phyloP scores from a whole-genome alignment of 2,797 vertebrate species.

The Pseudocheirus occidentalis region DNA sequence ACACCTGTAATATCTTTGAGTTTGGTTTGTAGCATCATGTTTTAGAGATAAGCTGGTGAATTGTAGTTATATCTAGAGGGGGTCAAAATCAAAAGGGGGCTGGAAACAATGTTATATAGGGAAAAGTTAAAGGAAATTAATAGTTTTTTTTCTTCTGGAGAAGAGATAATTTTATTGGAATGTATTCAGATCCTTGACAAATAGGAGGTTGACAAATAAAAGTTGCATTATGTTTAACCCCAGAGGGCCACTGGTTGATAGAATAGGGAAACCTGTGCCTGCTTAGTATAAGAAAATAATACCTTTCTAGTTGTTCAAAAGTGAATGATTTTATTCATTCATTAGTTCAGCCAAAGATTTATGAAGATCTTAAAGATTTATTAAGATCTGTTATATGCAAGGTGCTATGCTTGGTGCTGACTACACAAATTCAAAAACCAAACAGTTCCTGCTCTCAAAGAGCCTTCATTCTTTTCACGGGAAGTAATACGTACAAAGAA shows the following conservation, averaged over 20 bases:
- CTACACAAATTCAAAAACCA: background rate
- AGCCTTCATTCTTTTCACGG: background rate
- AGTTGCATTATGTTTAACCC: background rate
- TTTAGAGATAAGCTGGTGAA: background rate
- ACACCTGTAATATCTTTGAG: background rate
- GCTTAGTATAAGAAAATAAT: background rate
- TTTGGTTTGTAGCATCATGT: background rate
- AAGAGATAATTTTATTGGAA: background rate
- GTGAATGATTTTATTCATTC: background rate
- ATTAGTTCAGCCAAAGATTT: background rate
- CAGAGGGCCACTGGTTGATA: background rate
- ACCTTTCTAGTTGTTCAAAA: background rate
- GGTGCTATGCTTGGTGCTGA: background rate
- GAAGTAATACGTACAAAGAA: background rate
- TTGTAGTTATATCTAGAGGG: background rate
- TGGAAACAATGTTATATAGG: background rate
- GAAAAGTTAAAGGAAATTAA: background rate
- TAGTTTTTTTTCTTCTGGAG: background rate
- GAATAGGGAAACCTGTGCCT: background rate
- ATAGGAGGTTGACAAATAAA: background rate
- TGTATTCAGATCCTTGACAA: background rate
- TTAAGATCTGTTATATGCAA: background rate
- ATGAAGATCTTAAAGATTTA: background rate
- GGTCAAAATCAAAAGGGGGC: background rate
- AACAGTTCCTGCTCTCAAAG: background rate